Conservation (phyloP, 1,140 invertebrate genomes). For the Euwallacea fornicatus region DNA sequence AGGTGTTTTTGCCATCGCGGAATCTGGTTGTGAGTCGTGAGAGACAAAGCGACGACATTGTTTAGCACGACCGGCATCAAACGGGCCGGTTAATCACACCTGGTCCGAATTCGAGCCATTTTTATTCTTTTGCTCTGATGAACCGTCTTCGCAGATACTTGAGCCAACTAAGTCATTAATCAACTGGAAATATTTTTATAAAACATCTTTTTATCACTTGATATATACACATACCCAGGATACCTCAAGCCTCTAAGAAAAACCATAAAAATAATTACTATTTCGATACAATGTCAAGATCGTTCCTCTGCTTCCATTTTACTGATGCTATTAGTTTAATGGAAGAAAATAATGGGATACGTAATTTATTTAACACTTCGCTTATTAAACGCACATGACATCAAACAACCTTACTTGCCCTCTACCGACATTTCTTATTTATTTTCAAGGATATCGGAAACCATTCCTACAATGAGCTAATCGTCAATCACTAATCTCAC, state of each 20-base stretch:
- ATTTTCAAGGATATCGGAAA: too few species aligned
- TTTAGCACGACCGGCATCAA: slow-evolving; percentile 40
- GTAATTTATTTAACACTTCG: too few species aligned
- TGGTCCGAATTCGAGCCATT: slow-evolving; percentile 38
- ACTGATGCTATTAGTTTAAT: slow-evolving; percentile 2
- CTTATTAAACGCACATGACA: too few species aligned
- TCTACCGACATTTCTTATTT: too few species aligned
- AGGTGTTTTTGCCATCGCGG: slow-evolving; percentile 37
- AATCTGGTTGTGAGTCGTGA: slow-evolving; percentile 40
- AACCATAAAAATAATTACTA: slow-evolving; percentile 9
- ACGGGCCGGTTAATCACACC: slow-evolving; percentile 40
- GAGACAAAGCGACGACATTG: slow-evolving; percentile 41
- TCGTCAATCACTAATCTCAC: too few species aligned
- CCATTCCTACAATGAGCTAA: too few species aligned
- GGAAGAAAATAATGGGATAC: background rate
- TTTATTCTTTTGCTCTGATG: slow-evolving; percentile 40
- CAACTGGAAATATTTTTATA: slow-evolving; percentile 37
- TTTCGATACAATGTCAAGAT: background rate
- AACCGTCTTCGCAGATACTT: slow-evolving; percentile 36
- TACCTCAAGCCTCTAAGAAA: slow-evolving; percentile 17
- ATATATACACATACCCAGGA: slow-evolving; percentile 25
- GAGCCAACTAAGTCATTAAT: slow-evolving; percentile 32
- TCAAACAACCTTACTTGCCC: too few species aligned
- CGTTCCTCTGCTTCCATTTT: background rate
- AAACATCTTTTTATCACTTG: slow-evolving; percentile 36